phyloP scores from a whole-genome alignment of 2,113 vertebrate species.

The Saccopteryx bilineata region DNA sequence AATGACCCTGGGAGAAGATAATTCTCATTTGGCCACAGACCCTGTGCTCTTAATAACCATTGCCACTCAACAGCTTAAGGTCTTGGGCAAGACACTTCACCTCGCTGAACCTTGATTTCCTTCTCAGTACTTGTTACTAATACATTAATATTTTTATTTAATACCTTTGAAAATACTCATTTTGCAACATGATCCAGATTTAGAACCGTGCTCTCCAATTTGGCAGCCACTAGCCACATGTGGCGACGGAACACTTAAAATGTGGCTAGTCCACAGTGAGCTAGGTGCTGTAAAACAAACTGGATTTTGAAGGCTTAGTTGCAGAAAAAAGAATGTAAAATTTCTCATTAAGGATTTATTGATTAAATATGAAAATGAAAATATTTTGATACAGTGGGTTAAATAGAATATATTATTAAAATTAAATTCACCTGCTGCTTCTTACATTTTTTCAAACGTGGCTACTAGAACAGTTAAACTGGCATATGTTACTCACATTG shows the following conservation, averaged over 20 bases:
- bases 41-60: background rate
- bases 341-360: background rate
- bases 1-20: background rate
- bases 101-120: background rate
- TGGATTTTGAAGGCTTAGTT: background rate
- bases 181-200: background rate
- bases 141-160: conserved; percentile 19
- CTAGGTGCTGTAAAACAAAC: background rate
- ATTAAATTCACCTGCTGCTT: background rate
- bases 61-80: background rate
- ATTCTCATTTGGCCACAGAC: background rate
- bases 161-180: background rate
- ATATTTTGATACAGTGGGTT: background rate
- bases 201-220: background rate
- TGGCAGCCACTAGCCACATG: background rate
- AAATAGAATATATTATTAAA: background rate
- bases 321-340: background rate
- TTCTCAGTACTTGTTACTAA: background rate
- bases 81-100: background rate
- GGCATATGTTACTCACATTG: background rate
- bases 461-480: background rate
- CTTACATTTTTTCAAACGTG: background rate
- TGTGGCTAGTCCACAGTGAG: background rate
- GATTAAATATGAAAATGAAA: background rate
- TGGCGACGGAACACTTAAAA: background rate